Evolutionary conservation across 2,888 invertebrate species (phyloP).

Genomic region (Thymelicus acteon): DNA sequence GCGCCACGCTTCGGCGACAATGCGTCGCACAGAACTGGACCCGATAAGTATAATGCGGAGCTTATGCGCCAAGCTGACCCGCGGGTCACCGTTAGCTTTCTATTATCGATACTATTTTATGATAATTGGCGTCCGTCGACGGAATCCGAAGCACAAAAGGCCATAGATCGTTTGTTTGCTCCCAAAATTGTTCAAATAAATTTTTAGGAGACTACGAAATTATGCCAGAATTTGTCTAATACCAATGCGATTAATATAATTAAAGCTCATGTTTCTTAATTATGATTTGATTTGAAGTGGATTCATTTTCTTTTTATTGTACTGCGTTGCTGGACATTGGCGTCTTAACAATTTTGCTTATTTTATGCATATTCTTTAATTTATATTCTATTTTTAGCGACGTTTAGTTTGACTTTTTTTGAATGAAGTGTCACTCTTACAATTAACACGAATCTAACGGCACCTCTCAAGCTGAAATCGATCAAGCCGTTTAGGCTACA

Average conservation of each 20-base stretch:
- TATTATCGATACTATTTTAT: constrained; percentile 48
- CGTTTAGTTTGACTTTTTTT: no score
- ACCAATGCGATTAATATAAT: constrained; percentile 20
- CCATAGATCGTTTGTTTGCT: constrained; percentile 38
- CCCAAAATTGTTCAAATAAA: constrained; percentile 33
- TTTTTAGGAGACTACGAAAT: constrained; percentile 28
- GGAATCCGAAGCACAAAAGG: constrained; percentile 41
- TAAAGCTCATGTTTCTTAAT: constrained; percentile 26
- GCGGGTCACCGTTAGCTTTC: constrained; percentile 55
- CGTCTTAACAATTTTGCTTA: neutral
- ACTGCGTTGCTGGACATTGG: neutral
- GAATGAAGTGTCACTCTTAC: no score
- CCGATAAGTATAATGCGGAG: constrained; percentile 42
- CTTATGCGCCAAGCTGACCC: constrained; percentile 56
- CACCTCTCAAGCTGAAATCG: no score
- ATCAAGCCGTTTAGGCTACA: no score
- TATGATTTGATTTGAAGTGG: constrained; percentile 16
- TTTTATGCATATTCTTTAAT: neutral
- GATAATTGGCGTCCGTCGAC: constrained; percentile 46
- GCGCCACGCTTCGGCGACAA: constrained; percentile 47
- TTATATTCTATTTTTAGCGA: no score
- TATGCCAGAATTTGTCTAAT: constrained; percentile 32
- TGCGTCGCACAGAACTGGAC: constrained; percentile 42
- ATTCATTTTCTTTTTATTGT: constrained; percentile 2
- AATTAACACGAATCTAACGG: no score